These are phyloP conservation scores for Anhinga anhinga DNA, from an alignment of 2,113 vertebrate species.

Conservation along the genomic window DNA sequence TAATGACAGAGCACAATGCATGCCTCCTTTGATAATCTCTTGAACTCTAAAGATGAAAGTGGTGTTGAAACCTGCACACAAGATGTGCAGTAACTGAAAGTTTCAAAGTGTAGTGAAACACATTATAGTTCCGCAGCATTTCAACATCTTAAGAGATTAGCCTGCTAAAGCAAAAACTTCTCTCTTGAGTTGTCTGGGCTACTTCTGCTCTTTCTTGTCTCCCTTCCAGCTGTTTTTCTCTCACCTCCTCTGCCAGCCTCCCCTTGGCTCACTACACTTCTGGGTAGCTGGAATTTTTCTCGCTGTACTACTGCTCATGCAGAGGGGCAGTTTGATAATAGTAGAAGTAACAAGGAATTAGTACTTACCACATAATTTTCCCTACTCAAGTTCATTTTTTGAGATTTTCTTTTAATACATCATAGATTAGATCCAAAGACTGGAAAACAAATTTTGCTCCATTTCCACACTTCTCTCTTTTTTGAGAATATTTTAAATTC, in stretches of 20 bases:
- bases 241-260: neutral
- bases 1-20: neutral
- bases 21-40: neutral
- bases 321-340: neutral
- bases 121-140: neutral
- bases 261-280: neutral
- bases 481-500: neutral
- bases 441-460: neutral
- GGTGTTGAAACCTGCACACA: neutral
- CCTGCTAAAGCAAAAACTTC: neutral
- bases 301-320: accelerated
- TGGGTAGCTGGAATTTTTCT: neutral
- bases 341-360: neutral
- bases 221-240: neutral
- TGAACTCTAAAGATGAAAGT: neutral
- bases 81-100: neutral
- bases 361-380: neutral
- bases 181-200: neutral
- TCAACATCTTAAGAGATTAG: neutral
- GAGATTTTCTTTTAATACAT: neutral
- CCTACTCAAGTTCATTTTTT: neutral
- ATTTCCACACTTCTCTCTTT: neutral
- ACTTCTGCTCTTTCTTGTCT: neutral
- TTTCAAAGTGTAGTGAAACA: neutral
- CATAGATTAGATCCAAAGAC: neutral